These are phyloP conservation scores for Ectemnius lituratus DNA, from an alignment of 2,888 invertebrate species.

Conservation along the genomic window DNA sequence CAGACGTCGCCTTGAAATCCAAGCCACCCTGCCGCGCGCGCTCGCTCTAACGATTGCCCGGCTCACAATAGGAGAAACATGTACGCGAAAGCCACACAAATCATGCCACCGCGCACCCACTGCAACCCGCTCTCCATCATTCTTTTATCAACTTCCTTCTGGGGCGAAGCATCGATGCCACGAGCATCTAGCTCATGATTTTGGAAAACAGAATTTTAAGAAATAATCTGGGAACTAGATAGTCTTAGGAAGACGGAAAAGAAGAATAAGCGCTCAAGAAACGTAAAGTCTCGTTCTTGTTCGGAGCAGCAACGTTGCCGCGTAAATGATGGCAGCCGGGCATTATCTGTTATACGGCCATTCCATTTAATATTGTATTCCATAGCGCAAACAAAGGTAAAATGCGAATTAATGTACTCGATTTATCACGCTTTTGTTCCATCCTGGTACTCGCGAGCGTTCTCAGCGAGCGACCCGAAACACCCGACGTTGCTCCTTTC, in stretches of 20 bases:
- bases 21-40: constrained; percentile 25
- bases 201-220: no score
- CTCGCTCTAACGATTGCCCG: constrained; percentile 47
- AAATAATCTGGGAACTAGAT: no score
- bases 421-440: constrained; percentile 78
- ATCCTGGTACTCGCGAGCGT: constrained; percentile 67
- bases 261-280: constrained; percentile 1
- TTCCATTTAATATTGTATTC: constrained; percentile 78
- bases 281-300: constrained; percentile 56
- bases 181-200: no score
- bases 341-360: constrained; percentile 77
- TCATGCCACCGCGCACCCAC: no score
- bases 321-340: constrained; percentile 74
- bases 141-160: constrained; percentile 1
- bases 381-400: constrained; percentile 77
- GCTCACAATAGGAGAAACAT: constrained; percentile 8
- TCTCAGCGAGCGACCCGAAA: constrained; percentile 44
- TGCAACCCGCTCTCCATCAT: no score
- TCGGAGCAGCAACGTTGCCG: constrained; percentile 40
- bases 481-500: constrained; percentile 20
- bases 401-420: constrained; percentile 77
- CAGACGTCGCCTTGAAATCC: constrained; percentile 58
- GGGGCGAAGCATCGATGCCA: no score
- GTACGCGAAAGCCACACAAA: background rate
- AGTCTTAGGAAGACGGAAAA: background rate